Evolutionary conservation across 1,140 invertebrate species (phyloP), one percentile per base, ranked within the genome.

Genomic region (Papilio polytes): DNA sequence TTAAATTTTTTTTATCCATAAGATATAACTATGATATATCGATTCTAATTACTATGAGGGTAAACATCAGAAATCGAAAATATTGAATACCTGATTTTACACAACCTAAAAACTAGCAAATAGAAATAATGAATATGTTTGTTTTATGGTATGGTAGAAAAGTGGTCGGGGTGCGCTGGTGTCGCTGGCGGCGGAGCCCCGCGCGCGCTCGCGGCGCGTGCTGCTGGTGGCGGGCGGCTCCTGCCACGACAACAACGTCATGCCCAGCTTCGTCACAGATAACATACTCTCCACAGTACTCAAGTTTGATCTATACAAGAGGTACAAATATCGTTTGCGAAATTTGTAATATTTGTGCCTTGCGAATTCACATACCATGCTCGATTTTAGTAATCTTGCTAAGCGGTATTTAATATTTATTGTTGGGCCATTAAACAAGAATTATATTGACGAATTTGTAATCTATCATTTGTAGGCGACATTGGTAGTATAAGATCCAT

Each of bases 211-310:
- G 1, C 97, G 98, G 84, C 98, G 98, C 90, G 97, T 98, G 87
- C 97, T 99, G 80, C 97, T 98, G 89, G 97, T 99, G 51, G 98
- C 98, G 81, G 98, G 98, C 72, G 99, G 99, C 13, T 98, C 98
- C 0, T 97, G 98, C 85, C 96, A 98, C 80, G 97, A 98, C 95
- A 96, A 97, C 22, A 85, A 87, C 13, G 96, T 92, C 91, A 96
- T 94, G 83, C 92, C 94, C 51, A 97, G 93, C 91, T 96, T 93
- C 84, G 90, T 94, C 74, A 90, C 95, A 20, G 97, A 98, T 91
- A 97, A 96, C 92, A 97, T 97, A 84, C 97, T 97, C 89, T 97
- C 97, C 87, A 96, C 97, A 78, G 97, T 98, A 84, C 96, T 98
- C 89, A 96, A 98, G 96, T 98, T 97, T 91, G 97, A 98, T 94